Conservation (phyloP, 2,888 invertebrate species). For the Lypha dubia region DNA sequence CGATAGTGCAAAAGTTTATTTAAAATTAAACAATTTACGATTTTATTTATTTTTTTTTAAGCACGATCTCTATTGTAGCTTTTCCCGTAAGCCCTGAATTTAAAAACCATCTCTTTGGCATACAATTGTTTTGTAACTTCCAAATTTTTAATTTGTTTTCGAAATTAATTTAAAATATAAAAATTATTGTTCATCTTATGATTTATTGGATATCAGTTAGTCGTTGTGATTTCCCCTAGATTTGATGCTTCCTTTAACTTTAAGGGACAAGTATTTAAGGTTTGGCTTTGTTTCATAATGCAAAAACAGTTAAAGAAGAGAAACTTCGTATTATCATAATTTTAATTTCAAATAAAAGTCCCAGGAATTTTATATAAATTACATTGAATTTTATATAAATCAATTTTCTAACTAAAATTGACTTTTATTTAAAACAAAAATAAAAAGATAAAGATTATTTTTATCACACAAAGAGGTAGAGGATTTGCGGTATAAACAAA, state of each 20-base stretch:
- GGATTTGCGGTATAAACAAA: neutral
- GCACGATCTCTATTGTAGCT: no score
- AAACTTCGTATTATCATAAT: constrained; percentile 79
- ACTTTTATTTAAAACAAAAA: constrained; percentile 14
- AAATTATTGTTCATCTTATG: no score
- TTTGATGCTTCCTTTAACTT: neutral
- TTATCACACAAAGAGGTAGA: neutral
- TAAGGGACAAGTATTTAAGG: constrained; percentile 44
- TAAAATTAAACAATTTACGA: no score
- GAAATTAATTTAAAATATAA: no score
- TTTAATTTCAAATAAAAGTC: constrained; percentile 81
- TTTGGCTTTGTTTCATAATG: constrained; percentile 20
- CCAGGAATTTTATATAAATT: constrained; percentile 72
- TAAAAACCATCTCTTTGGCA: no score
- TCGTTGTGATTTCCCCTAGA: neutral
- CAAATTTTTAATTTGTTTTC: no score
- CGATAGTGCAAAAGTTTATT: no score
- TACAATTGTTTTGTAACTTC: no score
- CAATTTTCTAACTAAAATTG: constrained; percentile 13
- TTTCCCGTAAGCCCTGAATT: no score
- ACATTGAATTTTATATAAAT: constrained; percentile 17
- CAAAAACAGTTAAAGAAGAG: neutral
- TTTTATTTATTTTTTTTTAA: no score
- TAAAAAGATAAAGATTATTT: constrained; percentile 2
- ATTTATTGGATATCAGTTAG: neutral